Base-by-base conservation (phyloP, 2,113 vertebrate genomes). In the Acrocephalus arundinaceus region DNA sequence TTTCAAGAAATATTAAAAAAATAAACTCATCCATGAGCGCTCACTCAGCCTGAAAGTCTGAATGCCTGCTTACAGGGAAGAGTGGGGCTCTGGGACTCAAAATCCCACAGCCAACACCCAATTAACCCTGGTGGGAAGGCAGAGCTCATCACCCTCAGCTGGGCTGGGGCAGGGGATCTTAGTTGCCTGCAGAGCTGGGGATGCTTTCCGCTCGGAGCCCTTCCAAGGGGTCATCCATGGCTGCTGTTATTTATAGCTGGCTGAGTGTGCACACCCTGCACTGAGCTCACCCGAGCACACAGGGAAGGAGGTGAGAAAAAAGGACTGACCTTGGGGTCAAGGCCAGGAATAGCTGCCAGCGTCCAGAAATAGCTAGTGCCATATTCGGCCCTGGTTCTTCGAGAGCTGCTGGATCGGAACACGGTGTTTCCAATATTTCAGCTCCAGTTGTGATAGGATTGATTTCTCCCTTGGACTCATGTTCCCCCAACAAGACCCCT, bases 401-500 rank as follows among this genome's bases (percentile, higher is more conserved):
- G 90, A 96, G 90, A 96, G 94, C 79, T 5, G 45, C 79, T 88
- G 92, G 82, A 93, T 83, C 39, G 0, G 67, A 88, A 87, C 52
- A 51, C 0, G 2, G 63, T 78, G 76, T 79, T 96, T 97, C 93
- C 94, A 96, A 93, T 93, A 94, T 87, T 86, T 91, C 87, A 68
- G 59, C n/a, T 58, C 45, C 8, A 21, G 48, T 57, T 35, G 5
- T 66, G 72, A 74, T 6, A 45, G 67, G 66, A 93, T 86, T 80
- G 73, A 86, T 89, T 86, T 95, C 92, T 93, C 63, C 83, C 79
- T 84, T 0, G 1, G 82, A 83, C 48, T 91, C 82, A 37, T 61
- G 75, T 89, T 93, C 39, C 62, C 18, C 11, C 27, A 39, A 3
- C 20, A 33, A 63, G 18, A 45, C 23, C 48, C 66, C 30, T 54